phyloP scores from a whole-genome alignment of 2,888 invertebrate genomes.

The Himalopsyche kuldschensis region DNA sequence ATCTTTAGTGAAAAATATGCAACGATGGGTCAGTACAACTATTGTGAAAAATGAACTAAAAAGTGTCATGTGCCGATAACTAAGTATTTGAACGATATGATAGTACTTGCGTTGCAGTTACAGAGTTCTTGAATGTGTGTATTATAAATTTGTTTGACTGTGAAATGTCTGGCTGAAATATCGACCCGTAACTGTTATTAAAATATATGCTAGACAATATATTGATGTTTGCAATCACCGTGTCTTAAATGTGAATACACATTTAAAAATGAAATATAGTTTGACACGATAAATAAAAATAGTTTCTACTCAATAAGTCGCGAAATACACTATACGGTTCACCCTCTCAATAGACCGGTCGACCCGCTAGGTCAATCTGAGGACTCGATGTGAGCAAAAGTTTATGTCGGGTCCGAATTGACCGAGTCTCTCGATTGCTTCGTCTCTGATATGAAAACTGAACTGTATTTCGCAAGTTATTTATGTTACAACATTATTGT shows the following conservation, averaged over 20 bases:
- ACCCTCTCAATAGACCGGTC: neutral
- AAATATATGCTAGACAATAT: constrained; percentile 12
- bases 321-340: neutral
- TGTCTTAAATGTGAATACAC: constrained; percentile 14
- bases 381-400: neutral
- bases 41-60: neutral
- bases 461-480: neutral
- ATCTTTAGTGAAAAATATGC: too few relatives aligned
- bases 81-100: neutral
- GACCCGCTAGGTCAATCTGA: neutral
- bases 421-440: neutral
- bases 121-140: neutral
- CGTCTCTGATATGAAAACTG: neutral
- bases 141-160: neutral
- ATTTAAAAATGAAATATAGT: neutral
- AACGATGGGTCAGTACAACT: neutral
- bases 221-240: constrained; percentile 28
- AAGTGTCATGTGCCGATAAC: neutral
- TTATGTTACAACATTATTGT: constrained; percentile 7
- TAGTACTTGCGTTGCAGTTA: neutral
- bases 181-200: neutral
- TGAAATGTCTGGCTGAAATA: neutral
- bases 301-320: neutral
- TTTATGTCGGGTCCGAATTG: neutral
- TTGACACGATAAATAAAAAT: neutral